Evolutionary conservation across 2,797 vertebrate species (phyloP), one percentile per base, ranked within the genome.

Genomic region (Pygocentrus nattereri): DNA sequence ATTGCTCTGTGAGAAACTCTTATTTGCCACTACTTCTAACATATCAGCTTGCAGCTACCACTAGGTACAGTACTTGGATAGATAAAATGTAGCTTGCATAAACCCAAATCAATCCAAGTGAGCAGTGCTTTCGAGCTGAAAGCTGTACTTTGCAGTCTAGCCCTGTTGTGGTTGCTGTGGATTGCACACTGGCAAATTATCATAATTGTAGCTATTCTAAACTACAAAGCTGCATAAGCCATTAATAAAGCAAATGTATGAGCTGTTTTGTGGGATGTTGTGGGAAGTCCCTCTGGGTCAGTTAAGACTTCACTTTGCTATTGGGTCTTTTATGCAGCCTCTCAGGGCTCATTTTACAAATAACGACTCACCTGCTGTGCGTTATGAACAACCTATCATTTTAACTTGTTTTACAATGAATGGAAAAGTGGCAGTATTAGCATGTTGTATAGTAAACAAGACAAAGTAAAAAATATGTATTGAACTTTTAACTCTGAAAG

Each of bases 371-470:
- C 44, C 44, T 34, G 67, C 21, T 79, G 69, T 62, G 59, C 13
- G 19, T 64, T 11, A 19, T 31, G 30, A 2, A 30, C 10, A 62
- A 49, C 27, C 72, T 65, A 21, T 47, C 41, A 16, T 74, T 74
- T 65, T 80, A 65, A 30, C 59, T 65, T 62, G 64, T 72, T 72
- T 79, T 72, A 79, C 49, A 79, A 61, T 50, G 68, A 7, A 79
- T 52, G 41, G 68, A 71, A 44, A 50, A 72, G n/a, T 58, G 34
- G 52, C 47, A 41, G 30, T 44, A 34, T 73, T 80, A 80, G 21
- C 56, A 73, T 64, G 18, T 61, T 25, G 19, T 52, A 27, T 50
- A 79, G 38, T 47, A 79, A n/a, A 73, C 38, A 31, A 25, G 27
- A n/a, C 62, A 19, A 64, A 79, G 62, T 31, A 23, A n/a, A n/a